Conservation (phyloP, 2,113 vertebrate species). For the Hoplias malabaricus region DNA sequence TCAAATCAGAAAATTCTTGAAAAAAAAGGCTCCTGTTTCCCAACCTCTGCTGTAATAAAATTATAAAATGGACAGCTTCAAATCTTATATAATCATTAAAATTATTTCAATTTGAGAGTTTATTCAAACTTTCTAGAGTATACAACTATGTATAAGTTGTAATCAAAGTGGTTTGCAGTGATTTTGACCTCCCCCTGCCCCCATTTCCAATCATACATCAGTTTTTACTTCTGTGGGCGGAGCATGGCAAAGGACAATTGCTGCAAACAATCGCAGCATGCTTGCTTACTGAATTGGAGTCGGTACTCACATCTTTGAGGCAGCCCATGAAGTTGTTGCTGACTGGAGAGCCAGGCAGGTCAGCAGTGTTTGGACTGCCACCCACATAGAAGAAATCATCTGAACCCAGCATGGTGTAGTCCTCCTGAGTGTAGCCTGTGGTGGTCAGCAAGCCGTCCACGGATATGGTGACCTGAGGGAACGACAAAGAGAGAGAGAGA, state of each 20-base stretch:
- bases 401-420: slow-evolving; percentile 94
- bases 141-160: too few species aligned
- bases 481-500: slow-evolving; percentile 11
- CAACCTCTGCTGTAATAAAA: too few species aligned
- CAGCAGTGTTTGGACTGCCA: slow-evolving; percentile 90
- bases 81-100: too few species aligned
- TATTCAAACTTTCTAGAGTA: too few species aligned
- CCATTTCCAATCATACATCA: too few species aligned
- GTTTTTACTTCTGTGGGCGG: too few species aligned
- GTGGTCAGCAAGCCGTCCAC: slow-evolving; percentile 92
- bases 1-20: too few species aligned
- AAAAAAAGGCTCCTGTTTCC: too few species aligned
- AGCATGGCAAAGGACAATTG: neutral
- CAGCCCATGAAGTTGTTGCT: slow-evolving; percentile 98
- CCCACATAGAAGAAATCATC: slow-evolving; percentile 95
- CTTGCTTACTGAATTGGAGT: neutral
- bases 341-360: slow-evolving; percentile 89
- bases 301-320: slow-evolving; percentile 86
- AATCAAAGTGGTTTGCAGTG: too few species aligned
- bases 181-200: too few species aligned
- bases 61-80: too few species aligned
- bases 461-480: slow-evolving; percentile 83
- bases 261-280: neutral
- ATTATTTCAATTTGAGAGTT: too few species aligned
- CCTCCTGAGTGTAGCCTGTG: slow-evolving; percentile 87